These are phyloP conservation scores for Pelodiscus sinensis DNA, from an alignment of 2,113 vertebrate species.

Conservation along the genomic window DNA sequence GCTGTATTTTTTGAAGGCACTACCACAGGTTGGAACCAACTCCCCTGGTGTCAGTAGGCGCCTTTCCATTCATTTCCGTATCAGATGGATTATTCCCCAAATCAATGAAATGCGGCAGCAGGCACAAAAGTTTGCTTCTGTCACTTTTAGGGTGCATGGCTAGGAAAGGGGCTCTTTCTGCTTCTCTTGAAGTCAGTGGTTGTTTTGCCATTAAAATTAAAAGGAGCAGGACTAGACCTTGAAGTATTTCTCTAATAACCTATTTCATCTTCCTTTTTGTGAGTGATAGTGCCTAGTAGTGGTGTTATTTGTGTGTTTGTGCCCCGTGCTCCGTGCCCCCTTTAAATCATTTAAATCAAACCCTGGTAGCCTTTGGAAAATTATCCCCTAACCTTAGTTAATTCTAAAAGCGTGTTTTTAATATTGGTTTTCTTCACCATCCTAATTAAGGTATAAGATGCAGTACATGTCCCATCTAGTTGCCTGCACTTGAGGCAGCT, in stretches of 20 bases:
- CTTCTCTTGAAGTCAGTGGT: not conserved
- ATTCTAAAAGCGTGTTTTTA: constrained; percentile 33
- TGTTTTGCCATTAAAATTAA: constrained; percentile 14
- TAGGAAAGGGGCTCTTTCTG: not conserved
- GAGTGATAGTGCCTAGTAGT: not conserved
- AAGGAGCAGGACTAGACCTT: not conserved
- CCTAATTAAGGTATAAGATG: constrained; percentile 34
- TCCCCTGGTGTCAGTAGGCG: not conserved
- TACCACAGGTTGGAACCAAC: not conserved
- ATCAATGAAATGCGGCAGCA: not conserved
- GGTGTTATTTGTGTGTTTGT: not conserved
- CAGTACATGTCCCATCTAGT: not conserved
- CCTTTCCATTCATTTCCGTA: not conserved
- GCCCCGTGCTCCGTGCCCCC: not conserved
- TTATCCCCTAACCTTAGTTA: not conserved
- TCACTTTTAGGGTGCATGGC: not conserved
- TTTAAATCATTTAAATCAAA: not conserved
- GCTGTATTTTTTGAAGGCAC: not conserved
- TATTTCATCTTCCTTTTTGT: constrained; percentile 1
- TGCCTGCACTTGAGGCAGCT: constrained; percentile 1
- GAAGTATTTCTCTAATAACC: constrained; percentile 12
- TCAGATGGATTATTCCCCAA: not conserved
- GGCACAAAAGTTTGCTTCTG: not conserved
- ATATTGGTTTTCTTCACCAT: constrained; percentile 34
- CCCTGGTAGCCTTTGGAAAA: constrained; percentile 29